Conservation (phyloP, 2,113 vertebrate genomes). For the Psophia crepitans region DNA sequence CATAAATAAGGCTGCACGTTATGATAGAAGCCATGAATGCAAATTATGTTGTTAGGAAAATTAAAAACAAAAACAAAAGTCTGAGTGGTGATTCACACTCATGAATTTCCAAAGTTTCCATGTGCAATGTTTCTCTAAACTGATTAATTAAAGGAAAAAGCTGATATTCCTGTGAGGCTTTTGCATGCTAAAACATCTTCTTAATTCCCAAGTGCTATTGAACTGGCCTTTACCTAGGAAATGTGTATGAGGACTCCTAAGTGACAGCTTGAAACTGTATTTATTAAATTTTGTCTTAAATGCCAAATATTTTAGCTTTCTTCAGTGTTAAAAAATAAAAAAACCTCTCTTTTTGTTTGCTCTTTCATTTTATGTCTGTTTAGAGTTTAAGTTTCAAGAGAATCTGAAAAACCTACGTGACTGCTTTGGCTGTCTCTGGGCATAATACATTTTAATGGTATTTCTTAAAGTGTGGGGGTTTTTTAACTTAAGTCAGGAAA, state of each 20-base stretch:
- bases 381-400: not conserved
- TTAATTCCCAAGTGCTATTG: not conserved
- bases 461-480: not conserved
- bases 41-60: not conserved
- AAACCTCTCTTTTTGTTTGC: not conserved
- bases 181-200: not conserved
- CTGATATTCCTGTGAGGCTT: not conserved
- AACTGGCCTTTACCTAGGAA: not conserved
- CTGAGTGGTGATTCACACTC: not conserved
- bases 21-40: not conserved
- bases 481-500: not conserved
- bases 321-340: not conserved
- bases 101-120: not conserved
- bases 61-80: too few species aligned
- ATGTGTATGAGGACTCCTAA: not conserved
- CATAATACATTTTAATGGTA: not conserved
- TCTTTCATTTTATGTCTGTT: not conserved
- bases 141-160: not conserved
- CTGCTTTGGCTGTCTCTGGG: not conserved
- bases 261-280: not conserved
- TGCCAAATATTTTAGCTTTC: not conserved
- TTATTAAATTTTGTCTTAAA: not conserved
- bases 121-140: not conserved
- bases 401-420: not conserved
- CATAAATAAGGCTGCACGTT: not conserved